Percentiles rank a stretch among this genome's conserved stretches.
These are phyloP conservation scores for Heliconius charithonia DNA, from an alignment of 2,888 invertebrate genomes.

Conservation along the genomic window DNA sequence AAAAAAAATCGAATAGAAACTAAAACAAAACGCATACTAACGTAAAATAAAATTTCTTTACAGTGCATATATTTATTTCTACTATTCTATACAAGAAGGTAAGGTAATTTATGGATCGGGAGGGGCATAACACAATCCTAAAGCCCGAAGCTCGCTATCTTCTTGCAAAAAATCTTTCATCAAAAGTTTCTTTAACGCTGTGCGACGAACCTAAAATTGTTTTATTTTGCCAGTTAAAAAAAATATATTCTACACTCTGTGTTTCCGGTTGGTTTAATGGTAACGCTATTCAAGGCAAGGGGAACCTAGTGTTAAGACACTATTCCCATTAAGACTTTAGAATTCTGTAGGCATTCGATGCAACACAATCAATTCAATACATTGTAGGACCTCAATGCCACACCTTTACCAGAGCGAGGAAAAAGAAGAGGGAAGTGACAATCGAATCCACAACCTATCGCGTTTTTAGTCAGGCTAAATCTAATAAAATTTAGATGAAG, in stretches of 20 bases:
- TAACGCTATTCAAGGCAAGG: background rate
- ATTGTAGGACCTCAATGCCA: background rate
- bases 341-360: background rate
- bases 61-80: background rate
- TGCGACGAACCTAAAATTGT: slow-evolving; percentile 67
- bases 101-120: slow-evolving; percentile 61
- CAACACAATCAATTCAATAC: no score
- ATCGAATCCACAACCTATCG: no score
- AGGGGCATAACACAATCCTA: slow-evolving; percentile 71
- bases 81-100: background rate
- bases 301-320: background rate
- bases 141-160: slow-evolving; percentile 71
- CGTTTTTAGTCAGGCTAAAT: no score
- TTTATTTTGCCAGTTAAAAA: background rate
- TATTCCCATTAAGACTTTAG: background rate
- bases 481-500: no score
- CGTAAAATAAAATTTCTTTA: background rate
- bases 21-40: background rate
- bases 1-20: background rate
- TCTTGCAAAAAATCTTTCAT: slow-evolving; percentile 69
- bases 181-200: slow-evolving; percentile 70
- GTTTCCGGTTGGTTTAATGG: no score
- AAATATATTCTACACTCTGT: no score
- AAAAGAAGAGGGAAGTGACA: no score
- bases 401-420: background rate